A percentile compares a stretch with the other conserved stretches of the same genome.
Evolutionary conservation across 2,113 vertebrate species (phyloP).

Genomic region (Tupaia chinensis): DNA sequence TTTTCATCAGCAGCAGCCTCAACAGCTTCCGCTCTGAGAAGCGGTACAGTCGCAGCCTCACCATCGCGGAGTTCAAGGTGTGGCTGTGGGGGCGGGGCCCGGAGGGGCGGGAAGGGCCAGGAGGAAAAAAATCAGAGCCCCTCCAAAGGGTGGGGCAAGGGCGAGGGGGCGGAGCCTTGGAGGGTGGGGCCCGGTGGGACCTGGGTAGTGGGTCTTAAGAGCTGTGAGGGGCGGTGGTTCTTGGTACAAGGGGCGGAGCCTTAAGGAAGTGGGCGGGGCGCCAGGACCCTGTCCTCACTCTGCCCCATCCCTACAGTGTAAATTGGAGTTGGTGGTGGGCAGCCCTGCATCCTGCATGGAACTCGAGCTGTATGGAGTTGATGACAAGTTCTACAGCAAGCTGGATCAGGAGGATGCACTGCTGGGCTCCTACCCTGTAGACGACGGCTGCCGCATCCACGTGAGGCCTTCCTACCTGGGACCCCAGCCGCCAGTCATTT

Average conservation of each 20-base stretch:
- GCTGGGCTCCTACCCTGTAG: conserved; percentile 93
- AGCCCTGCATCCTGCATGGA: conserved; percentile 91
- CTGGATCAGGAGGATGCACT: conserved; percentile 92
- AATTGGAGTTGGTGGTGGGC: conserved; percentile 93
- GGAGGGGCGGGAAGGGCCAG: background rate
- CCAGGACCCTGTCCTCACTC: background rate
- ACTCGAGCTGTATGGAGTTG: conserved; percentile 90
- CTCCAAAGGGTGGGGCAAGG: background rate
- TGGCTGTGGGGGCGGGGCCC: conserved; percentile 51
- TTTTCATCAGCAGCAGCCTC: conserved; percentile 91
- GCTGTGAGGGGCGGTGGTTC: no score
- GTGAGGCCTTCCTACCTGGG: conserved; percentile 83
- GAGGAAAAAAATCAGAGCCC: background rate
- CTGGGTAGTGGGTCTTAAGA: background rate
- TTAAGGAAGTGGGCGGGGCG: background rate
- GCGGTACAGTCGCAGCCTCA: conserved; percentile 90
- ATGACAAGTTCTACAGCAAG: conserved; percentile 90
- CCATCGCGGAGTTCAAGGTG: conserved; percentile 93
- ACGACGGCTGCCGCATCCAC: conserved; percentile 94
- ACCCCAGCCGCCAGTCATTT: background rate
- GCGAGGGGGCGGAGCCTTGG: background rate
- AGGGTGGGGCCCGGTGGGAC: background rate
- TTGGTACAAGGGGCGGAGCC: no score
- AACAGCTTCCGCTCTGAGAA: conserved; percentile 88
- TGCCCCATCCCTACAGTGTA: conserved; percentile 84